Base-by-base conservation (phyloP, 2,797 vertebrate species). In the Acanthurus leucopareius region DNA sequence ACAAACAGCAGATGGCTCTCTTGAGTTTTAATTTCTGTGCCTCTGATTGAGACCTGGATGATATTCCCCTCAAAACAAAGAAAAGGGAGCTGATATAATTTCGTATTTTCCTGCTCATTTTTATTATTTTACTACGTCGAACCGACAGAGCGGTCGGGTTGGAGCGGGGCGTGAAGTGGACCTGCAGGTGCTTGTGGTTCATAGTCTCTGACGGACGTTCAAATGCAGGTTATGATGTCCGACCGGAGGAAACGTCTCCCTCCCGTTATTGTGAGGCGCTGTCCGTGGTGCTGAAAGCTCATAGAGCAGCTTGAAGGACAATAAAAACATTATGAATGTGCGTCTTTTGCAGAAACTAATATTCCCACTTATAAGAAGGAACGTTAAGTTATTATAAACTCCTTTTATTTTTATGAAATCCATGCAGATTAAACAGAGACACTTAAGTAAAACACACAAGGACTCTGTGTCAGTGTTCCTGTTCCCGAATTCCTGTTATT, bases 1-100 rank as follows among this genome's bases (percentile, higher is more conserved):
- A 96, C 96, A 95, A 96, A 97, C 98, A 97, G 97, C 96, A 99
- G 98, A 97, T 98, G 98, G 98, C 98, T 96, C 98, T 97, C 96
- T 98, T 96, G 98, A 97, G 96, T 98, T 97, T 98, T 95, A 89
- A 90, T 94, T 88, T 73, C 48, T 13, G 45, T 56, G 83, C 67
- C 70, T 80, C 88, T 91, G 89, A 89, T 91, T 84, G 90, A 89
- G 84, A 77, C 83, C 89, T 62, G 56, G 70, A 84, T 78, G 82
- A 88, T 82, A 76, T 82, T 85, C 79, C 78, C 52, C 20, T 62
- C 75, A 71, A 60, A 83, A 75, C 85, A 88, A 77, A 68, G 8
- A 52, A 19, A 60, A 64, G 17, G 9, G 35, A 54, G 62, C 28
- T 25, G 28, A 49, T 40, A 7, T 51, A 67, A 57, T 35, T 35